phyloP scores from a whole-genome alignment of 1,140 invertebrate species.

The Dufourea novaeangliae region DNA sequence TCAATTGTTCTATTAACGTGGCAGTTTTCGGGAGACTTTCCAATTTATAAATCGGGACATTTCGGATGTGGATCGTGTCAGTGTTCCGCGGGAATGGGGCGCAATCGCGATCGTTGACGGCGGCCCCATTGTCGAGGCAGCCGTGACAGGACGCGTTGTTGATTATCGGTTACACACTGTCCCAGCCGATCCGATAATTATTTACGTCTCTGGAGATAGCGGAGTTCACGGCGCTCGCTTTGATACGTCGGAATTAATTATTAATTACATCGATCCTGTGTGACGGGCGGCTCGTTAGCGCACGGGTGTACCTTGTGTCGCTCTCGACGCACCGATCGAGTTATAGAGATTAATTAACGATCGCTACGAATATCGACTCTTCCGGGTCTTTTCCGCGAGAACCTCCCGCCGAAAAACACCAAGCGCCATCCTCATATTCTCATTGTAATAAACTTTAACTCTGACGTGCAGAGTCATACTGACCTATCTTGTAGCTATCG shows the following conservation, averaged over 20 bases:
- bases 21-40: too few relatives aligned
- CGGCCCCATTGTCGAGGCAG: neutral
- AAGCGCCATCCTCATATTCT: too few relatives aligned
- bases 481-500: too few relatives aligned
- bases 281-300: slow-evolving; percentile 40
- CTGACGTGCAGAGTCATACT: too few relatives aligned
- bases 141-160: slow-evolving; percentile 10
- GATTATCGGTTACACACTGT: slow-evolving; percentile 21
- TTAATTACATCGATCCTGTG: slow-evolving; percentile 49
- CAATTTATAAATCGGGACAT: neutral
- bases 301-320: slow-evolving; percentile 3
- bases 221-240: slow-evolving; percentile 37
- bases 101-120: neutral
- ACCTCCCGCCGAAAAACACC: neutral
- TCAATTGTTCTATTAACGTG: too few relatives aligned
- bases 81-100: too few relatives aligned
- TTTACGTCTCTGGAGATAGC: slow-evolving; percentile 51
- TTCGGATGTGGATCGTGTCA: too few relatives aligned
- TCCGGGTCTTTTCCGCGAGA: slow-evolving; percentile 2
- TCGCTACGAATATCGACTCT: slow-evolving; percentile 13
- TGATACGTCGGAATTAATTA: slow-evolving; percentile 57
- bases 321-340: slow-evolving; percentile 1
- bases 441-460: too few relatives aligned
- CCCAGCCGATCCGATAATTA: slow-evolving; percentile 56
- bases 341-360: slow-evolving; percentile 46